Evolutionary conservation across 1,140 invertebrate genomes (phyloP).

Genomic region (Panonychus citri): DNA sequence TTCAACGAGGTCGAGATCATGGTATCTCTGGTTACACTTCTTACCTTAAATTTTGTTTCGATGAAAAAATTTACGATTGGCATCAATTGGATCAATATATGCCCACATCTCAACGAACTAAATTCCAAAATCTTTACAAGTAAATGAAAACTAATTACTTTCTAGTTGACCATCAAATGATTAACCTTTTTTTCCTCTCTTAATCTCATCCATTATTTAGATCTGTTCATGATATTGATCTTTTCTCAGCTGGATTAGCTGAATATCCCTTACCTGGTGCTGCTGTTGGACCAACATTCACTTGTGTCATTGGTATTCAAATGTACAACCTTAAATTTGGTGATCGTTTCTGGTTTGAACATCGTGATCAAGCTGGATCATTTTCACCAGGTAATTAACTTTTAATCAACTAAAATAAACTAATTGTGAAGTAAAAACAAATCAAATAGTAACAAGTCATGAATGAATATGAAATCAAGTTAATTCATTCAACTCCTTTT

Average conservation of each 20-base stretch:
- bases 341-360: constrained; percentile 24
- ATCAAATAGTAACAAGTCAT: no score
- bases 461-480: no score
- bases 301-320: constrained; percentile 19
- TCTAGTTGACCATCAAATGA: not conserved
- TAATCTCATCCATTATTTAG: constrained; percentile 23
- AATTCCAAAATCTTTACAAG: constrained; percentile 13
- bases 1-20: constrained; percentile 24
- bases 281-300: constrained; percentile 19
- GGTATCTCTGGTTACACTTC: constrained; percentile 18
- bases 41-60: constrained; percentile 13
- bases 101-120: constrained; percentile 9
- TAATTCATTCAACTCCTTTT: no score
- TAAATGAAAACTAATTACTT: not conserved
- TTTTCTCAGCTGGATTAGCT: constrained; percentile 23
- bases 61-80: constrained; percentile 11
- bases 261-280: constrained; percentile 22
- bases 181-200: not conserved
- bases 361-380: constrained; percentile 27
- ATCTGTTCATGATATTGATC: constrained; percentile 24
- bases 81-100: constrained; percentile 13
- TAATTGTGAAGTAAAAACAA: no score
- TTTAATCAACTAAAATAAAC: no score
- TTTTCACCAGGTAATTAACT: constrained; percentile 22
- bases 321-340: constrained; percentile 20